Percentiles rank a stretch among this genome's conserved stretches.
Evolutionary conservation across 2,113 vertebrate species (phyloP).

Genomic region (Philantomba maxwellii): DNA sequence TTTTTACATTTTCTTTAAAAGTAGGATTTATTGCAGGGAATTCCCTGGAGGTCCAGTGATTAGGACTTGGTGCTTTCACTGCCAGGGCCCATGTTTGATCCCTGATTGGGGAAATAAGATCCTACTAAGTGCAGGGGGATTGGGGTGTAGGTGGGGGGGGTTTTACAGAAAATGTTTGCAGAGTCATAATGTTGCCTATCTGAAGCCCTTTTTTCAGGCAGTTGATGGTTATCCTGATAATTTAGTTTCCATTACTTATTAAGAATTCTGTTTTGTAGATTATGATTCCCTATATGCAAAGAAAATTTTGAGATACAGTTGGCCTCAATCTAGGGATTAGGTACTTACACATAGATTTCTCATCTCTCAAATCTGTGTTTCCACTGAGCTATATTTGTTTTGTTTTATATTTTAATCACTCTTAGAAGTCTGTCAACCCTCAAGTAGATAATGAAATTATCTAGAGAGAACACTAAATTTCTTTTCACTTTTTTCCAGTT

Average conservation of each 20-base stretch:
- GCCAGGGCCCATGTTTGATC: background rate
- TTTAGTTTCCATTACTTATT: background rate
- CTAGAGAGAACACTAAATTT: background rate
- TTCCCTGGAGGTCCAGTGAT: background rate
- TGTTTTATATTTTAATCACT: conserved; percentile 33
- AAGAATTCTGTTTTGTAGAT: background rate
- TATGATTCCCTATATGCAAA: background rate
- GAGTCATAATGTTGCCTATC: background rate
- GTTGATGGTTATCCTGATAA: background rate
- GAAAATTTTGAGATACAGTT: background rate
- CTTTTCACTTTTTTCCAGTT: background rate
- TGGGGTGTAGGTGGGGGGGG: background rate
- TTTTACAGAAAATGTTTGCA: conserved; percentile 9
- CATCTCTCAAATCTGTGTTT: background rate
- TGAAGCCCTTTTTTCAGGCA: background rate
- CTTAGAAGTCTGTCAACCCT: background rate
- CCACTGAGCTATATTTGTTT: background rate
- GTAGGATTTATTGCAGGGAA: background rate
- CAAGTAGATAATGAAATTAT: conserved; percentile 20
- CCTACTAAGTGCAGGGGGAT: background rate
- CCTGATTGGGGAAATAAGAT: background rate
- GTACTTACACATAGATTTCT: background rate
- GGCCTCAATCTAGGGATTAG: background rate
- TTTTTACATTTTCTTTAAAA: conserved; percentile 13
- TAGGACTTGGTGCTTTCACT: background rate